Evolutionary conservation across 2,113 vertebrate species (phyloP).

Genomic region (Benitochromis conjunctus): DNA sequence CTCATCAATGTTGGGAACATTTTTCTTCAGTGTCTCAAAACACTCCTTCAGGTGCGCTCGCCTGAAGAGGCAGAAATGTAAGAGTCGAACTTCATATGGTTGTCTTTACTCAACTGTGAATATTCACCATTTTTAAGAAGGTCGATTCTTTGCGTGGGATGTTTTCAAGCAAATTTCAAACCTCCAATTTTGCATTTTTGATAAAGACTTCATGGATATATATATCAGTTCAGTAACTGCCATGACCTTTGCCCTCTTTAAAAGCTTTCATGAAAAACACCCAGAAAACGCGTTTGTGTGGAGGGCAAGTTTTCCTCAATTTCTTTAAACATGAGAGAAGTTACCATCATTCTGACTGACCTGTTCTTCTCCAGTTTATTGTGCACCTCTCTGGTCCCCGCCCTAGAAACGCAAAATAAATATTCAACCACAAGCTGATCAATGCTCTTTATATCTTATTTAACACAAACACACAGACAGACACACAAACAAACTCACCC

Average conservation of each 20-base stretch:
- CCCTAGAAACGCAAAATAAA: conserved; percentile 74
- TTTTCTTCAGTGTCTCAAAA: conserved; percentile 96
- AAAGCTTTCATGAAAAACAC: neutral
- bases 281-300: neutral
- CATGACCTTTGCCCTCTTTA: neutral
- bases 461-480: neutral
- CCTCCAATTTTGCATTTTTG: neutral
- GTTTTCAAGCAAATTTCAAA: neutral
- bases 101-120: neutral
- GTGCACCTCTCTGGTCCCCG: conserved; percentile 98
- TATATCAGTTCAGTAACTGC: neutral
- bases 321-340: neutral
- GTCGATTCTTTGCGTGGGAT: neutral
- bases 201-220: neutral
- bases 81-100: neutral
- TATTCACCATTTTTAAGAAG: neutral
- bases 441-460: neutral
- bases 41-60: conserved; percentile 98
- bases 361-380: conserved; percentile 99
- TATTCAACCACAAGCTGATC: neutral
- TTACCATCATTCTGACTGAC: conserved; percentile 72
- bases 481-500: conserved; percentile 80
- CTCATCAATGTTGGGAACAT: conserved; percentile 96
- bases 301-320: neutral
- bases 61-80: conserved; percentile 65